These are phyloP conservation scores for Parazoanthus swiftii DNA, from an alignment of 92 coral and sea anemone species.

Conservation along the genomic window DNA sequence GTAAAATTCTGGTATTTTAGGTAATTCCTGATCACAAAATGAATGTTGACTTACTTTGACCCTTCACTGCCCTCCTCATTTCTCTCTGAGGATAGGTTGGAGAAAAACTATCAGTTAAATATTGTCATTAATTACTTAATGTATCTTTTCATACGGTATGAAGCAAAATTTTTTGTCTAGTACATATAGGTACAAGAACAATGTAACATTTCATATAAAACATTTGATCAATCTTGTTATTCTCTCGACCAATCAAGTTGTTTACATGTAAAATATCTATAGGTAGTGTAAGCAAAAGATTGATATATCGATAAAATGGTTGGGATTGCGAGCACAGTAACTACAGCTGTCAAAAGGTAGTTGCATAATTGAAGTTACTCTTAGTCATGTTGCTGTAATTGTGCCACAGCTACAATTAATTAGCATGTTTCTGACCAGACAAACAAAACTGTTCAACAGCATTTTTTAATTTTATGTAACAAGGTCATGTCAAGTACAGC, in stretches of 20 bases:
- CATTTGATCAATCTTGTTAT: background rate
- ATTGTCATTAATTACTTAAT: too few species aligned
- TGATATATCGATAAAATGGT: background rate
- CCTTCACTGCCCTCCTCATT: slow-evolving; percentile 20
- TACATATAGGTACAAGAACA: too few species aligned
- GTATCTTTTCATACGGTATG: too few species aligned
- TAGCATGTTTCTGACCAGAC: too few species aligned
- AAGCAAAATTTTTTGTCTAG: too few species aligned
- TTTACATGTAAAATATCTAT: too few species aligned
- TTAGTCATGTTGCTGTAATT: background rate
- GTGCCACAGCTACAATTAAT: too few species aligned
- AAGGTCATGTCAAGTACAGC: too few species aligned
- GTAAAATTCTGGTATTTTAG: too few species aligned
- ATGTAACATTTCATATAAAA: too few species aligned
- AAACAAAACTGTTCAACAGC: too few species aligned
- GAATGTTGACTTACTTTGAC: background rate
- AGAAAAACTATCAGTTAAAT: background rate
- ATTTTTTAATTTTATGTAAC: too few species aligned
- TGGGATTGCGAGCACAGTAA: background rate
- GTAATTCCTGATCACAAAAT: background rate
- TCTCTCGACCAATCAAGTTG: background rate
- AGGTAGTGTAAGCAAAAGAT: background rate
- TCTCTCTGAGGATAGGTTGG: background rate
- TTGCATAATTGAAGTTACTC: background rate
- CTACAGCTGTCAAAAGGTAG: background rate